Evolutionary conservation across 2,888 invertebrate species (phyloP), one percentile per base, ranked within the genome.

Genomic region (Itoplectis maculator): DNA sequence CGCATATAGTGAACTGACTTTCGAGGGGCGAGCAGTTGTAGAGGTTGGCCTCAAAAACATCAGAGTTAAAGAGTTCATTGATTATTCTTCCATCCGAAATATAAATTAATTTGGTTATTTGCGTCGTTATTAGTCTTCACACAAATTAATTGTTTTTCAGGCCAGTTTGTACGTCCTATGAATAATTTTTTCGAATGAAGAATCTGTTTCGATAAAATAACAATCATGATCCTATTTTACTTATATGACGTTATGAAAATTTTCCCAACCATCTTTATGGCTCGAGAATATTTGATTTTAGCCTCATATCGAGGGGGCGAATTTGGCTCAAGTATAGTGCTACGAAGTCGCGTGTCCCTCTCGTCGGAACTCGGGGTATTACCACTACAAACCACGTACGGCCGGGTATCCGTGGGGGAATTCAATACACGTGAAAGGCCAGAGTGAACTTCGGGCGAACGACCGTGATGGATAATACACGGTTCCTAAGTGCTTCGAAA

Each of bases 381-480:
- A 37, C 51, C 54, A 7, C 45, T 56, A 45, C n/a, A 54, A 5
- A 54, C 13, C 54, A 54, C 54, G 54, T 54, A 23, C 54, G 23
- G 20, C 2, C 13, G 35, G n/a, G 45, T 35, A 45, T 37, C 45
- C 66, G 40, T 63, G 9, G 65, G 80, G 73, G 80, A 83, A 81
- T 83, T 78, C 77, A 83, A 79, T 83, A 59, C 59, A 65, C 72
- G 79, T 15, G 72, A 73, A 82, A 82, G 76, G 79, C 63, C 73
- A 66, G 54, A 68, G 56, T 70, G 65, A 35, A 61, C 54, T 45
- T 47, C 40, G 72, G 70, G 56, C 73, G 69, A 65, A 69, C 63
- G 70, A 45, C 56, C 77, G 54, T 83, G 83, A 81, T 83, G 78
- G 80, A 80, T 80, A 83, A 83, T 80, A 74, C 80, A 70, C 20